A percentile compares a stretch with the other conserved stretches of the same genome.
phyloP scores from a whole-genome alignment of 2,888 invertebrate genomes.

The Liopterus haemorrhoidalis region DNA sequence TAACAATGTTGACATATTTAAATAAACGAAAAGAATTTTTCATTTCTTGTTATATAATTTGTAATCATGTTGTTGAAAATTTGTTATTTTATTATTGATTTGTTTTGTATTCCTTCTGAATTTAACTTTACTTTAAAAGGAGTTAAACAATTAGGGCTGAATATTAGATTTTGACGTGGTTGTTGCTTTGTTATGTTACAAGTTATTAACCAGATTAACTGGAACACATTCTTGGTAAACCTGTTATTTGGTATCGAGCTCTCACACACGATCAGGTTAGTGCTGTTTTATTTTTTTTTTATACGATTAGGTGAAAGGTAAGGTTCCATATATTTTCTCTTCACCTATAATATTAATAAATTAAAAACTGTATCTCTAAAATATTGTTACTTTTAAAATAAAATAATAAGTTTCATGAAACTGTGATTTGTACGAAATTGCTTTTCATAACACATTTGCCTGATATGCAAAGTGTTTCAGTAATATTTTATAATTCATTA shows the following conservation, averaged over 20 bases:
- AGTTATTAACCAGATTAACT: not conserved
- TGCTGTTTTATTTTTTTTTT: constrained; percentile 19
- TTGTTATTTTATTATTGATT: no score
- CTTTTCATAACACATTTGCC: constrained; percentile 17
- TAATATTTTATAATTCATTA: no score
- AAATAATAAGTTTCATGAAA: constrained; percentile 11
- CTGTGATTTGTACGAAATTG: constrained; percentile 21
- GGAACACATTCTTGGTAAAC: no score
- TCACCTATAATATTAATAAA: no score
- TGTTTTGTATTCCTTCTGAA: no score
- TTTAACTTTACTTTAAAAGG: constrained; percentile 1
- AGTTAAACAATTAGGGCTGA: constrained; percentile 1
- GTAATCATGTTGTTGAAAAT: no score
- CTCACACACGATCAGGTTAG: constrained; percentile 23
- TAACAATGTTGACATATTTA: no score
- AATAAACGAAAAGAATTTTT: no score
- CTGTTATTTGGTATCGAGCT: no score
- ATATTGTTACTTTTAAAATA: not conserved
- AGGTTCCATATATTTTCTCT: no score
- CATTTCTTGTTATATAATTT: no score
- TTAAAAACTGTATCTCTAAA: constrained; percentile 1
- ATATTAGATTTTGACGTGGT: constrained; percentile 7
- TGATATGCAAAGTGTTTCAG: no score
- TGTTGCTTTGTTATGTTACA: constrained; percentile 13
- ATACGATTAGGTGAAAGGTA: constrained; percentile 16